These are phyloP conservation scores for Percina caprodes DNA, from an alignment of 2,113 vertebrate species.

Conservation along the genomic window DNA sequence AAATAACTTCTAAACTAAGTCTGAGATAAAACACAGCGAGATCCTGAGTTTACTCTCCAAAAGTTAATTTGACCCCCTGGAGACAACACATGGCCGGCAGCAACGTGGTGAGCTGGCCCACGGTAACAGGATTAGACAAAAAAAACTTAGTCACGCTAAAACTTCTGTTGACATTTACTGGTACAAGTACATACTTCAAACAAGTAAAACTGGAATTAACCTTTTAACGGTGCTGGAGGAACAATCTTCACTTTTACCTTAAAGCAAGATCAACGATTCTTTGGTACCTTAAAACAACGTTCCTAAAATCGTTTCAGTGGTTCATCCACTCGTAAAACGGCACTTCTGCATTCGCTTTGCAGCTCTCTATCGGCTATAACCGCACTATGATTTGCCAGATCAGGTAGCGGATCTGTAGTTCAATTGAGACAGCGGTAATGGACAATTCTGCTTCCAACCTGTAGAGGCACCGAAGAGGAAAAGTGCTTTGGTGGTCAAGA, in stretches of 20 bases:
- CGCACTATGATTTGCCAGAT: no score
- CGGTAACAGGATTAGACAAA: constrained; percentile 56
- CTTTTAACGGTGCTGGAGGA: constrained; percentile 22
- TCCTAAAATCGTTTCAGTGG: no score
- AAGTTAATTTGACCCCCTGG: constrained; percentile 56
- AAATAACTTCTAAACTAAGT: constrained; percentile 74
- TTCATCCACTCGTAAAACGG: no score
- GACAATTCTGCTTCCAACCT: no score
- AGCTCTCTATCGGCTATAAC: no score
- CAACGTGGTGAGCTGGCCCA: constrained; percentile 15
- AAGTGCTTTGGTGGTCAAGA: not conserved
- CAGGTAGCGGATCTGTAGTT: no score
- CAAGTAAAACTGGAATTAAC: constrained; percentile 18
- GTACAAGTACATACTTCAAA: constrained; percentile 42
- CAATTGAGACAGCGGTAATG: no score
- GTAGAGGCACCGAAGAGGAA: no score
- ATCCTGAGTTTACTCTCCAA: constrained; percentile 43
- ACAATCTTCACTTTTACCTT: constrained; percentile 3
- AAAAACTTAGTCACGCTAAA: constrained; percentile 18
- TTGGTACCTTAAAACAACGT: no score
- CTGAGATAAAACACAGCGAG: constrained; percentile 65
- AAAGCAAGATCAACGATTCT: no score
- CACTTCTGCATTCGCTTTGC: no score
- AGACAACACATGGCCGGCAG: constrained; percentile 34
- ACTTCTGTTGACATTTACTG: constrained; percentile 49